phyloP scores from a whole-genome alignment of 2,888 invertebrate species.

The Endotricha flammealis region DNA sequence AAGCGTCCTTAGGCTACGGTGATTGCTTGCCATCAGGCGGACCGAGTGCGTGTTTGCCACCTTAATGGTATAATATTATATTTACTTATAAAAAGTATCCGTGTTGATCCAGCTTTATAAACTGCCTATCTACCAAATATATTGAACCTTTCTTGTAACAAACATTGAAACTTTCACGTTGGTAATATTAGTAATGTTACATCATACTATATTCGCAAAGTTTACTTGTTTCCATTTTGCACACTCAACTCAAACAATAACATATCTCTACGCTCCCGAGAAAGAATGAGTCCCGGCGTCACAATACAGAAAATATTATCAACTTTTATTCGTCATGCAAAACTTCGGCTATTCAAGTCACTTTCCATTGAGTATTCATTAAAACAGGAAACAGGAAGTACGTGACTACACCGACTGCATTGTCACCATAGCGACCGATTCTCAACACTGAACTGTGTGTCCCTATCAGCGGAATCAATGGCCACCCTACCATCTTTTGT shows the following conservation, averaged over 20 bases:
- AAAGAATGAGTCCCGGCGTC: slow-evolving; percentile 2
- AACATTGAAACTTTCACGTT: no score
- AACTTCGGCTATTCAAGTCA: slow-evolving; percentile 39
- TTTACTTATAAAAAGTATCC: no score
- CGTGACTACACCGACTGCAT: slow-evolving; percentile 40
- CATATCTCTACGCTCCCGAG: background rate
- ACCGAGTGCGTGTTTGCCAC: no score
- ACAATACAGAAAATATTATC: slow-evolving; percentile 5
- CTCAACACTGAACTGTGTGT: slow-evolving; percentile 30
- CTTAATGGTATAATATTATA: no score
- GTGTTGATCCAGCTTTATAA: no score
- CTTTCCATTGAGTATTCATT: slow-evolving; percentile 41
- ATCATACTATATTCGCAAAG: no score
- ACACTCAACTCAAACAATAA: background rate
- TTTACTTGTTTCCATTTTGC: no score
- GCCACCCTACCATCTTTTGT: slow-evolving; percentile 30
- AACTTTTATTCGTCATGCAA: slow-evolving; percentile 25
- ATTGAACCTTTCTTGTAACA: no score
- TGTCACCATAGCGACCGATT: slow-evolving; percentile 47
- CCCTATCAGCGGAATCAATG: slow-evolving; percentile 30
- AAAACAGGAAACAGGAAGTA: slow-evolving; percentile 63
- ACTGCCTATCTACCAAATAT: no score
- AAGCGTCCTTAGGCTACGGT: no score
- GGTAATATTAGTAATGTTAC: no score
- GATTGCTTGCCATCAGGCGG: no score